A percentile compares a stretch with the other conserved stretches of the same genome.
These are phyloP conservation scores for Melanostoma mellinum DNA, from an alignment of 2,888 invertebrate species.

Conservation along the genomic window DNA sequence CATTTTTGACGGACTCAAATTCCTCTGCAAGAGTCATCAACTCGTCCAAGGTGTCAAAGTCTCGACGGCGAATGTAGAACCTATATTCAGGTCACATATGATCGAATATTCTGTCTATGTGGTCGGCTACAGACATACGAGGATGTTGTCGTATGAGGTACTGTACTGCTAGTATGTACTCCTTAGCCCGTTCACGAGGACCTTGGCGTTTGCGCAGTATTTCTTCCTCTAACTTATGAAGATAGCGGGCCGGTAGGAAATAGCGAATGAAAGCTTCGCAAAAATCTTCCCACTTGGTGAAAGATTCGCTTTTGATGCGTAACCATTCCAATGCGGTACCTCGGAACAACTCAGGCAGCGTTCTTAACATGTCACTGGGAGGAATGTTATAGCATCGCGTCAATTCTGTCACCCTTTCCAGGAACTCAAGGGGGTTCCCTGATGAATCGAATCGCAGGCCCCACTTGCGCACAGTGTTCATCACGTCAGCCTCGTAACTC, in stretches of 20 bases:
- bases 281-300: not conserved
- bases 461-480: not conserved
- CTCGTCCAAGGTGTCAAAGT: not conserved
- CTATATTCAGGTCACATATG: not conserved
- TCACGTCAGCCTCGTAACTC: not conserved
- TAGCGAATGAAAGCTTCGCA: not conserved
- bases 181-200: not conserved
- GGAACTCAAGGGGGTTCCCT: slow-evolving; percentile 1
- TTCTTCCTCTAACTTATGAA: not conserved
- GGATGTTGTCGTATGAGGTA: not conserved
- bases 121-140: not conserved
- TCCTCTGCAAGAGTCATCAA: not conserved
- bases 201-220: not conserved
- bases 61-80: not conserved
- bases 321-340: not conserved
- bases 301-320: not conserved
- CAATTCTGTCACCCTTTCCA: not conserved
- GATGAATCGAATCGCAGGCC: not conserved
- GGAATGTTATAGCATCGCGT: not conserved
- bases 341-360: not conserved
- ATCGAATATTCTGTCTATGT: not conserved
- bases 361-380: not conserved
- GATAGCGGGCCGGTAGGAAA: not conserved
- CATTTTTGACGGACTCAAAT: not conserved
- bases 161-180: not conserved